These are phyloP conservation scores for Odontamblyopus rebecca DNA, from an alignment of 2,797 vertebrate species.

Conservation along the genomic window DNA sequence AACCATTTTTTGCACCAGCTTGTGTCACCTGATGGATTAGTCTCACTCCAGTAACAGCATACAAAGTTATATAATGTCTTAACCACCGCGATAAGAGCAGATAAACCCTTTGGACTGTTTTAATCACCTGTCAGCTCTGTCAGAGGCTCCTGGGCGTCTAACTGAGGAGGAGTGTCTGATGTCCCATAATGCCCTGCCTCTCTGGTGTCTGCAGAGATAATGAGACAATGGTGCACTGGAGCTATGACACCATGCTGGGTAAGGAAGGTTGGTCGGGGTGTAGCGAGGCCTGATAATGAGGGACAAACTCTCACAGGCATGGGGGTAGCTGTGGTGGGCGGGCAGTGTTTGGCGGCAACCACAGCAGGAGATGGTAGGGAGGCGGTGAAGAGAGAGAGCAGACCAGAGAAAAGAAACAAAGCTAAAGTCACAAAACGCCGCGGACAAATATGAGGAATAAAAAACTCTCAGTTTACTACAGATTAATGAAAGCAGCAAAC, in stretches of 20 bases:
- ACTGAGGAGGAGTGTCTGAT: constrained; percentile 60
- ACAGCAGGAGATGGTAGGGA: constrained; percentile 55
- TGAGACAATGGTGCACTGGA: constrained; percentile 65
- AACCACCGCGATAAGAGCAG: constrained; percentile 14
- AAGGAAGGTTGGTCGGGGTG: constrained; percentile 54
- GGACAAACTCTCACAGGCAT: constrained; percentile 69
- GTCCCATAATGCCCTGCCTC: constrained; percentile 53
- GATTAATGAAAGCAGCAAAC: constrained; percentile 64
- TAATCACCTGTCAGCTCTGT: constrained; percentile 55
- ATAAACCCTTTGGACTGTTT: constrained; percentile 50
- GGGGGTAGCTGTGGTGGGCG: constrained; percentile 48
- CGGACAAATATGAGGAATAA: constrained; percentile 23
- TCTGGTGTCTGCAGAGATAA: constrained; percentile 64
- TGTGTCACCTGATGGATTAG: background rate
- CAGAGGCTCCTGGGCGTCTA: constrained; percentile 40
- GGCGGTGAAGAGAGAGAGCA: constrained; percentile 38
- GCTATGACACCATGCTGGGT: constrained; percentile 65
- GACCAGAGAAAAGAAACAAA: constrained; percentile 46
- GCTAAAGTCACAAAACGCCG: constrained; percentile 43
- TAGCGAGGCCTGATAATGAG: constrained; percentile 74
- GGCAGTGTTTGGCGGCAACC: constrained; percentile 58
- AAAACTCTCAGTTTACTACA: constrained; percentile 32
- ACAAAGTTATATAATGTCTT: constrained; percentile 3
- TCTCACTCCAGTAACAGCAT: background rate
- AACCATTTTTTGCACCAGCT: background rate